These are phyloP conservation scores for Embidobia sp. DNA, from an alignment of 2,888 invertebrate genomes.

Conservation along the genomic window DNA sequence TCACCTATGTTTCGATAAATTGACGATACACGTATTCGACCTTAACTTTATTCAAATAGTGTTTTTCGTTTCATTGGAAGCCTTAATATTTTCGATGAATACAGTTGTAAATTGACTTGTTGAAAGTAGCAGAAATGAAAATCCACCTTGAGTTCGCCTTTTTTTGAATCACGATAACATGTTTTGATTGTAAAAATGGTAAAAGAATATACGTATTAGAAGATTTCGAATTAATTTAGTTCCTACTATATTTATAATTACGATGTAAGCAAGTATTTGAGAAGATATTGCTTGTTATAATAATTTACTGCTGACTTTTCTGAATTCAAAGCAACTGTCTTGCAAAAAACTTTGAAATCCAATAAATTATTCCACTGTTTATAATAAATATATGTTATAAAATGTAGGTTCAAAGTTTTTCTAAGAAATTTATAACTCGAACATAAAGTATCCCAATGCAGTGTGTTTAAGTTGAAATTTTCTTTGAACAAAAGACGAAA, in stretches of 20 bases:
- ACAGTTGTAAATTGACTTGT: constrained; percentile 40
- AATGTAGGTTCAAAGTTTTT: no score
- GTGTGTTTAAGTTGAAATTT: no score
- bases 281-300: constrained; percentile 32
- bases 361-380: no score
- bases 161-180: constrained; percentile 16
- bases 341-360: no score
- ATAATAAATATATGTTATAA: no score
- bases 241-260: constrained; percentile 32
- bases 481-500: no score
- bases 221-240: constrained; percentile 31
- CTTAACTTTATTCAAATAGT: constrained; percentile 42
- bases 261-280: constrained; percentile 37
- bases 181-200: constrained; percentile 41
- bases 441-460: no score
- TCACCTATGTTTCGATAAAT: constrained; percentile 37
- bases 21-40: constrained; percentile 32
- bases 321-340: neutral
- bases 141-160: constrained; percentile 1
- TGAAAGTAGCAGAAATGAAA: constrained; percentile 43
- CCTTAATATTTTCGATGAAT: constrained; percentile 41
- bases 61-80: constrained; percentile 36
- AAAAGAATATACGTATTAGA: constrained; percentile 48
- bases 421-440: no score
- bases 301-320: neutral